Conservation (phyloP, 1,140 invertebrate genomes). For the Drosophila watanabei region DNA sequence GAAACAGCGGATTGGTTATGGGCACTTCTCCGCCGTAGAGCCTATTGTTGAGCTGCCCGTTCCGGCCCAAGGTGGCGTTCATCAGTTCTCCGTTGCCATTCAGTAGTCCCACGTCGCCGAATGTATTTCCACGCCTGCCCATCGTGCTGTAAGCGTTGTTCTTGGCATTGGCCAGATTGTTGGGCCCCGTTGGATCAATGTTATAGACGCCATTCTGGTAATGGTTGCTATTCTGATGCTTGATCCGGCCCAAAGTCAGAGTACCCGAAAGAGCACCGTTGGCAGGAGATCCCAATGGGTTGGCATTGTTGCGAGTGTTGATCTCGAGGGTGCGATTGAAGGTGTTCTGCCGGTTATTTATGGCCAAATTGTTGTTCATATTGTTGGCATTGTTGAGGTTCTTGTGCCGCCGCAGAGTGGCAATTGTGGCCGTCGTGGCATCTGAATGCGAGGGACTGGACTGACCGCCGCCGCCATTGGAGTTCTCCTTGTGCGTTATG, state of each 20-base stretch:
- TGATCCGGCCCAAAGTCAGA: conserved; percentile 82
- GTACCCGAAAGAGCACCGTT: conserved; percentile 71
- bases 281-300: conserved; percentile 69
- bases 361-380: conserved; percentile 85
- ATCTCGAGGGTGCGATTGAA: conserved; percentile 84
- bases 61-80: conserved; percentile 82
- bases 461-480: conserved; percentile 89
- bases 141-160: conserved; percentile 87
- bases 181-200: conserved; percentile 70
- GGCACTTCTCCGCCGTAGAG: conserved; percentile 86
- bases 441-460: conserved; percentile 93
- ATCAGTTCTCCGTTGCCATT: conserved; percentile 66
- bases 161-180: conserved; percentile 78
- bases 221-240: conserved; percentile 80
- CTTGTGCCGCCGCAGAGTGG: conserved; percentile 88
- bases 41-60: conserved; percentile 76
- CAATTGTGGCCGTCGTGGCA: conserved; percentile 91
- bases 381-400: conserved; percentile 76
- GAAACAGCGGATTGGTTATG: conserved; percentile 87
- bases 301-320: conserved; percentile 84
- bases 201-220: conserved; percentile 85
- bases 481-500: conserved; percentile 92
- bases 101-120: conserved; percentile 59
- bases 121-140: conserved; percentile 86
- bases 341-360: conserved; percentile 85